phyloP scores from a whole-genome alignment of 2,888 invertebrate species.

The Acleris laterana region DNA sequence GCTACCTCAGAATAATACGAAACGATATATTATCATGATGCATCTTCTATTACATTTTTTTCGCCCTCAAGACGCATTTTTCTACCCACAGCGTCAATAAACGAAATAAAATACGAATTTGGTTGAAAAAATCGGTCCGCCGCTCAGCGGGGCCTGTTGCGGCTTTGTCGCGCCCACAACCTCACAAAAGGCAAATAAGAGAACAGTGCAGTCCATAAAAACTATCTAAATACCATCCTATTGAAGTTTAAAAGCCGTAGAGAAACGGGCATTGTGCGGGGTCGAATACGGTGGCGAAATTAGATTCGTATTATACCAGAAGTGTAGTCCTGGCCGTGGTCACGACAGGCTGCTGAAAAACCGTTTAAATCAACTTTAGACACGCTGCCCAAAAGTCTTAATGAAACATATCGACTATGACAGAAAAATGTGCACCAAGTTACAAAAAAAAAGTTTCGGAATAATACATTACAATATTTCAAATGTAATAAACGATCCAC shows the following conservation, averaged over 20 bases:
- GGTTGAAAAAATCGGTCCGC: slow-evolving; percentile 71
- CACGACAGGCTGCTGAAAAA: slow-evolving; percentile 42
- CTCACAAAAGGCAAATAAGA: slow-evolving; percentile 82
- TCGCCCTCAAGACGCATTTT: slow-evolving; percentile 56
- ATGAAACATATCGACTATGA: not conserved
- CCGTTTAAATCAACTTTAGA: slow-evolving; percentile 47
- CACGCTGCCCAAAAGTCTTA: slow-evolving; percentile 23
- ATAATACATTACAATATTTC: too few relatives aligned
- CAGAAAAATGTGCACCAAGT: not conserved
- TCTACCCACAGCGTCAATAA: slow-evolving; percentile 68
- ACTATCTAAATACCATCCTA: slow-evolving; percentile 81
- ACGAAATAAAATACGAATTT: slow-evolving; percentile 81
- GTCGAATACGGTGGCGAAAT: slow-evolving; percentile 79
- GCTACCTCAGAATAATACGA: slow-evolving; percentile 61
- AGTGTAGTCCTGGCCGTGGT: slow-evolving; percentile 45
- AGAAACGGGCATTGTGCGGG: slow-evolving; percentile 75
- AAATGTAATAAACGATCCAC: too few relatives aligned
- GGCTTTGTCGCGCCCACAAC: slow-evolving; percentile 83
- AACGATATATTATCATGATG: slow-evolving; percentile 73
- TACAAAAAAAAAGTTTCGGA: not conserved
- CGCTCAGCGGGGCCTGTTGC: slow-evolving; percentile 80
- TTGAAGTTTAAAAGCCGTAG: slow-evolving; percentile 83
- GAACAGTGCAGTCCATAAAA: slow-evolving; percentile 72
- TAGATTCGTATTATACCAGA: slow-evolving; percentile 75
- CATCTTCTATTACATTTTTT: slow-evolving; percentile 75